Conservation (phyloP, 2,888 invertebrate species). For the Lutraria lutraria region DNA sequence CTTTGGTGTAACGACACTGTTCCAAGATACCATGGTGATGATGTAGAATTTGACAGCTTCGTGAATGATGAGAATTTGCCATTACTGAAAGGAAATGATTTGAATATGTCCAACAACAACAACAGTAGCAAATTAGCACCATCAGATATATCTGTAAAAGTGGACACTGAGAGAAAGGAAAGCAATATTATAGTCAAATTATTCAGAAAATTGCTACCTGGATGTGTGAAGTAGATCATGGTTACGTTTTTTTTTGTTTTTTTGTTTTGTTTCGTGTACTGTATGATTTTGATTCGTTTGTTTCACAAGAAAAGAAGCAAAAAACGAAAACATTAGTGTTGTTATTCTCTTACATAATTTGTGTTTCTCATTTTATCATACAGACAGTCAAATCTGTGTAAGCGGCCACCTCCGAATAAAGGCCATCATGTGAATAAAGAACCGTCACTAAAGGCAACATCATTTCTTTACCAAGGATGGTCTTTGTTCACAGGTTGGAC, state of each 20-base stretch:
- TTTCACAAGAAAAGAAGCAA: background rate
- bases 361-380: background rate
- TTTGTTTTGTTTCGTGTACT: background rate
- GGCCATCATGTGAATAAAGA: no score
- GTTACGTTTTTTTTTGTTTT: background rate
- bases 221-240: no score
- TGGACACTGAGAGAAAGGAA: background rate
- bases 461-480: no score
- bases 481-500: no score
- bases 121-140: background rate
- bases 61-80: slow-evolving; percentile 4
- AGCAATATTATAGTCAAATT: background rate
- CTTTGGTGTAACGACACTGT: background rate
- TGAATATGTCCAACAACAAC: background rate
- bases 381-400: no score
- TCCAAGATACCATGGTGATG: background rate
- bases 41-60: slow-evolving; percentile 22
- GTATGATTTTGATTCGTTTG: background rate
- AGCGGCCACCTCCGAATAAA: no score
- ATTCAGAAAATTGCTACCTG: background rate
- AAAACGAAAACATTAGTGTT: background rate
- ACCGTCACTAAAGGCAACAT: no score
- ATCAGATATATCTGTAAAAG: background rate
- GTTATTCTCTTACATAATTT: background rate
- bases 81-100: background rate